phyloP scores from a whole-genome alignment of 2,888 invertebrate genomes.

The Emmelina monodactyla region DNA sequence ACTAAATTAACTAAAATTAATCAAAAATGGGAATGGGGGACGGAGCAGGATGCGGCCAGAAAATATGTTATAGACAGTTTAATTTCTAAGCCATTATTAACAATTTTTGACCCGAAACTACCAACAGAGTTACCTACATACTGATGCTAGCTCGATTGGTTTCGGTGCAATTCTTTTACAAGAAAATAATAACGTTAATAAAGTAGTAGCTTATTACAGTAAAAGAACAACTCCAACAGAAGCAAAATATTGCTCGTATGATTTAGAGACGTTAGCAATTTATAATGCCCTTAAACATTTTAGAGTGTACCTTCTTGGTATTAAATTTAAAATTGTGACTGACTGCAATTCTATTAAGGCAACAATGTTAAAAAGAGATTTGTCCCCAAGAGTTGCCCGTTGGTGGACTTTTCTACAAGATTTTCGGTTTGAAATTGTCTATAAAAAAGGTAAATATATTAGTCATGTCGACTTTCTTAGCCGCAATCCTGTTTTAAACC shows the following conservation, averaged over 20 bases:
- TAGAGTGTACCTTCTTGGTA: conserved; percentile 26
- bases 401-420: conserved; percentile 21
- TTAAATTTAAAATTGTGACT: conserved; percentile 14
- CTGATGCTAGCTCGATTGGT: conserved; percentile 19
- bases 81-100: conserved; percentile 14
- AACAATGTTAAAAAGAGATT: conserved; percentile 16
- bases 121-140: conserved; percentile 17
- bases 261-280: conserved; percentile 30
- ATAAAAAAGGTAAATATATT: conserved; percentile 17
- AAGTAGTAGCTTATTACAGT: conserved; percentile 25
- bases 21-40: conserved; percentile 19
- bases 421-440: conserved; percentile 15
- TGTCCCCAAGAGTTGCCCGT: conserved; percentile 17
- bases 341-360: conserved; percentile 19
- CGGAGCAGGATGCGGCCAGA: conserved; percentile 20
- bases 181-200: conserved; percentile 9
- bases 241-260: conserved; percentile 22
- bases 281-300: conserved; percentile 24
- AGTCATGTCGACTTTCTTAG: conserved; percentile 19
- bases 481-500: conserved; percentile 14
- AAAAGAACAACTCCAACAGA: conserved; percentile 19
- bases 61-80: conserved; percentile 16
- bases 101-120: conserved; percentile 17
- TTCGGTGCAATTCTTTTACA: conserved; percentile 27
- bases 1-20: conserved; percentile 20